A percentile compares a stretch with the other conserved stretches of the same genome.
phyloP scores from a whole-genome alignment of 2,888 invertebrate species.

The Doris montereyensis region DNA sequence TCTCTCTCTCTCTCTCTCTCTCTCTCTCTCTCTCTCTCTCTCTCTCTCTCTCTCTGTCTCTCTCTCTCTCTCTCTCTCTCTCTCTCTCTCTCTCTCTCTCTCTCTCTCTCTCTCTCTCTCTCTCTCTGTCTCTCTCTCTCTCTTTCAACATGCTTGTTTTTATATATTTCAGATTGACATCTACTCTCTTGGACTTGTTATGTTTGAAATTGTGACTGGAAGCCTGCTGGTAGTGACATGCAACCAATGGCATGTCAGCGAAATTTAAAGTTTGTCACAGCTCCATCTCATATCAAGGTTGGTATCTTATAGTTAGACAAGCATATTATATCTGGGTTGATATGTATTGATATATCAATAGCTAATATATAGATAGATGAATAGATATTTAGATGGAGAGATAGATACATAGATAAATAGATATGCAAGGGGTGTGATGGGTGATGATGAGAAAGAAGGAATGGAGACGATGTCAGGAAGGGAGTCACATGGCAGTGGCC shows the following conservation, averaged over 20 bases:
- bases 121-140: not conserved
- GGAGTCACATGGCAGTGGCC: no score
- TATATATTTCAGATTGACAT: slow-evolving; percentile 64
- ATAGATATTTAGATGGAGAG: no score
- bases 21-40: not conserved
- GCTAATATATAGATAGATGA: no score
- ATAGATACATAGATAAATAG: no score
- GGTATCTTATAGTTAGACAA: no score
- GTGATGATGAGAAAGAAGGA: no score
- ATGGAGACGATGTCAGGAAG: no score
- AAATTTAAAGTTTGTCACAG: not conserved
- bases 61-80: no score
- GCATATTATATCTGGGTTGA: no score
- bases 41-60: not conserved
- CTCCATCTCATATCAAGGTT: slow-evolving; percentile 35
- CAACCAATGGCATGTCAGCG: not conserved
- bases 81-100: no score
- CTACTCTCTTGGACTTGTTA: slow-evolving; percentile 66
- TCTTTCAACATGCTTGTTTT: not conserved
- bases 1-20: not conserved
- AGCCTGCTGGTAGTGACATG: not conserved
- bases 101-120: not conserved
- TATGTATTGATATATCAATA: no score
- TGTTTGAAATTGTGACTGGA: slow-evolving; percentile 65
- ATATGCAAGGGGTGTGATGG: no score